phyloP scores from a whole-genome alignment of 2,888 invertebrate genomes.

The Pycnomerus fuliginosus region DNA sequence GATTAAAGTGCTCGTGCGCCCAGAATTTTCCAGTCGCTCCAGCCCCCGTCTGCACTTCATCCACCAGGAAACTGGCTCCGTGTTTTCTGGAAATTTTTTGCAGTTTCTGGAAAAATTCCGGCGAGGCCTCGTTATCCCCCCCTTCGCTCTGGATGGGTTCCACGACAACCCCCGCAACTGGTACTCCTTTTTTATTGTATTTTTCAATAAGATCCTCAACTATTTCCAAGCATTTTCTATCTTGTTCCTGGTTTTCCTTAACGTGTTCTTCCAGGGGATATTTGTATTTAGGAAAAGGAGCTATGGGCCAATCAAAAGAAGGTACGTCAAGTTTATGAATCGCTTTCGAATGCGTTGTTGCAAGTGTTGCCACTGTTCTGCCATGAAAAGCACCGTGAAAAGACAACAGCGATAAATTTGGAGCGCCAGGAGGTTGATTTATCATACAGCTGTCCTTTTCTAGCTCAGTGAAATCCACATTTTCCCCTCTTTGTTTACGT shows the following conservation, averaged over 20 bases:
- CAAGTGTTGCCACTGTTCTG: conserved; percentile 81
- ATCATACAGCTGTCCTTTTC: conserved; percentile 83
- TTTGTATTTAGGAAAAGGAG: conserved; percentile 76
- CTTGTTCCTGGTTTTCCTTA: conserved; percentile 80
- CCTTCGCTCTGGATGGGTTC: conserved; percentile 99
- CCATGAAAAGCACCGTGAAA: conserved; percentile 95
- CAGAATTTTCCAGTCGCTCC: conserved; percentile 98
- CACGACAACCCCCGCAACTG: conserved; percentile 88
- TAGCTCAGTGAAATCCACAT: conserved; percentile 67
- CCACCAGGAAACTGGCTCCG: conserved; percentile 80
- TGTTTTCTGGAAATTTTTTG: conserved; percentile 78
- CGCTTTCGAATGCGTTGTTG: conserved; percentile 92
- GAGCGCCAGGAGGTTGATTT: conserved; percentile 86
- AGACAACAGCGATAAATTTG: conserved; percentile 78
- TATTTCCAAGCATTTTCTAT: conserved; percentile 67
- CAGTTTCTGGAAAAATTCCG: conserved; percentile 84
- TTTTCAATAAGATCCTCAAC: conserved; percentile 73
- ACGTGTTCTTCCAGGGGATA: conserved; percentile 85
- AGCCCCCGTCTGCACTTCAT: conserved; percentile 98
- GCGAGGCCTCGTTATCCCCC: conserved; percentile 92
- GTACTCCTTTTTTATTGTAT: conserved; percentile 67
- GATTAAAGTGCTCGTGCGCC: conserved; percentile 92
- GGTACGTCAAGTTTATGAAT: conserved; percentile 96
- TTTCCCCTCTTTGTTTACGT: conserved; percentile 71
- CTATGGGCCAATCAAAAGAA: conserved; percentile 94